These are phyloP conservation scores for Macrobrachium nipponense DNA, from an alignment of 1,140 invertebrate species.

Conservation along the genomic window DNA sequence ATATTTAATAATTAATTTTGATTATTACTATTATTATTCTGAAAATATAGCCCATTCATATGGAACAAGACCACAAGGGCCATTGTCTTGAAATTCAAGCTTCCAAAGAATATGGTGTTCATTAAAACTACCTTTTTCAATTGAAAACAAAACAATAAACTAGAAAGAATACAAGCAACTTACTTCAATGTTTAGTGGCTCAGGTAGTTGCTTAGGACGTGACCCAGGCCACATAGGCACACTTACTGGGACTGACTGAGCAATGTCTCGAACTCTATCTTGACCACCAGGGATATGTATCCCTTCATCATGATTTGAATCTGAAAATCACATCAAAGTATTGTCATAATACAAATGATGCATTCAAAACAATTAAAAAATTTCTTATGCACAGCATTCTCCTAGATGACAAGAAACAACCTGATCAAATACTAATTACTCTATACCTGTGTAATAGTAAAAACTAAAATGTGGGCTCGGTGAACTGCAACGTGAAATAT, in stretches of 20 bases:
- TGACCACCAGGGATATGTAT: conserved; percentile 37
- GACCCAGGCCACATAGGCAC: conserved; percentile 43
- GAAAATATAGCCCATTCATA: too few species aligned
- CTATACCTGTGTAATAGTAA: too few species aligned
- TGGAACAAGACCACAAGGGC: too few species aligned
- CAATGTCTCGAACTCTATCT: conserved; percentile 28
- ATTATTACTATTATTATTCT: too few species aligned
- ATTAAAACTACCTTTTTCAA: neutral
- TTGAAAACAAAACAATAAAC: neutral
- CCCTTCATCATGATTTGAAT: conserved; percentile 46
- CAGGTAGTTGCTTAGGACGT: conserved; percentile 6
- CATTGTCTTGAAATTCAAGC: too few species aligned
- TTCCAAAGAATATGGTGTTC: too few species aligned
- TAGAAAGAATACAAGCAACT: neutral
- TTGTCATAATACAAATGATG: neutral
- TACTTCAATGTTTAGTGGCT: conserved; percentile 30
- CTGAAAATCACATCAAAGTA: neutral
- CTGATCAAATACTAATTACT: too few species aligned
- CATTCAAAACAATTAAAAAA: neutral
- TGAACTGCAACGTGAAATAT: too few species aligned
- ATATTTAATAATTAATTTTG: neutral
- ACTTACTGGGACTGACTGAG: conserved; percentile 46
- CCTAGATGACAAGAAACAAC: neutral
- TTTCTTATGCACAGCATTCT: neutral
- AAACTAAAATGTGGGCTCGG: too few species aligned